phyloP scores from a whole-genome alignment of 2,113 vertebrate species.

The Mustelus asterias region DNA sequence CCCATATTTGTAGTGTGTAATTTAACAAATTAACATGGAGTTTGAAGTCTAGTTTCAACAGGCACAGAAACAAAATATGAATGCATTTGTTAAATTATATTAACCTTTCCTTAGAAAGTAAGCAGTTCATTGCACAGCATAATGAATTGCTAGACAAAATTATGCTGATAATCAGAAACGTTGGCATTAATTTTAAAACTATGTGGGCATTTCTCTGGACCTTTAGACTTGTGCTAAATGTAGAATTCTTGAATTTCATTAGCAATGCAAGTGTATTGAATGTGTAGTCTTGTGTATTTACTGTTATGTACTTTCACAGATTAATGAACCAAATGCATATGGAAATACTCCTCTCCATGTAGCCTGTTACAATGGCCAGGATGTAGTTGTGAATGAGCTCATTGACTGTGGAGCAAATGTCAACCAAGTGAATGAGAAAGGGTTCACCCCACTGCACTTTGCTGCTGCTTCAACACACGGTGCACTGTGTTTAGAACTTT shows the following conservation, averaged over 20 bases:
- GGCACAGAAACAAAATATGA: background rate
- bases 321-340: conserved; percentile 91
- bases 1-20: background rate
- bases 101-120: background rate
- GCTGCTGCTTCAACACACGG: conserved; percentile 92
- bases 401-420: conserved; percentile 92
- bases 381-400: conserved; percentile 94
- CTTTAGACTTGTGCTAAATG: background rate
- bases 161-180: background rate
- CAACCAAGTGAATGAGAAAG: conserved; percentile 93
- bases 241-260: background rate
- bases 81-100: background rate
- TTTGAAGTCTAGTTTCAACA: background rate
- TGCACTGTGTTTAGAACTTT: conserved; percentile 86
- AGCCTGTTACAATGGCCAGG: conserved; percentile 96
- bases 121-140: background rate
- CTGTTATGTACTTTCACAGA: conserved; percentile 54
- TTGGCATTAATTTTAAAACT: conserved; percentile 10
- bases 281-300: background rate
- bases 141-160: background rate
- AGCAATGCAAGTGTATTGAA: background rate
- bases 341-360: conserved; percentile 94
- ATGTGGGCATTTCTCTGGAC: background rate
- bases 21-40: background rate
- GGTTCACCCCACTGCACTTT: conserved; percentile 92